Evolutionary conservation across 2,888 invertebrate genomes (phyloP), one percentile per base, ranked within the genome.

Genomic region (Globia sparganii): DNA sequence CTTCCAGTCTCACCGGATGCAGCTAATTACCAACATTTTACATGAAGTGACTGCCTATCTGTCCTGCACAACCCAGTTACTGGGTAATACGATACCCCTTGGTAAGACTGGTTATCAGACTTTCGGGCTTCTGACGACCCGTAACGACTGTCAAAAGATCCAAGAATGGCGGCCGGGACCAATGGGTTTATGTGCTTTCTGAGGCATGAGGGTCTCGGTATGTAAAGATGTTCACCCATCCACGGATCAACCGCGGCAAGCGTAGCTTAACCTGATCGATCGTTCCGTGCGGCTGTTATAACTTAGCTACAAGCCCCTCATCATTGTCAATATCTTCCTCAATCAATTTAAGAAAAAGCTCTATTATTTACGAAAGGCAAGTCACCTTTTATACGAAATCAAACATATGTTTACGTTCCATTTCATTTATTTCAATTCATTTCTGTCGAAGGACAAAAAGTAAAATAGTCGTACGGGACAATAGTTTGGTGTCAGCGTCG

Each of bases 361-460:
- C 28, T 25, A 49, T 61, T 65, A 70, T 65, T 46, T 34, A 37
- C 31, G 21, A 65, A 68, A 43, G 34, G 37, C 31, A 61, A 80
- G 70, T 74, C 67, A 82, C 43, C 61, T 67, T 68, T 40, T 56
- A 43, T 62, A 80, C 13, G 75, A 72, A 72, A 84, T 75, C 59
- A 73, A 69, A 72, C 58, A 46, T 75, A 69, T 67, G 84, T 77
- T 81, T 85, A 83, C 81, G 81, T 90, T 86, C 85, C 86, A 86
- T 91, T 86, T 86, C 85, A 89, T 90, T 89, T 88, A 90, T 89
- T 90, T 87, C 91, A 89, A 91, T 90, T 91, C 88, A 91, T 91
- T 91, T 89, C 84, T 87, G 87, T 86, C 80, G 74, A 43, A 43
- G 74, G 83, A 88, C 90, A 89, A 90, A 90, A 91, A 91, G 89